phyloP scores from a whole-genome alignment of 2,888 invertebrate genomes.

The Euzophera pinguis region DNA sequence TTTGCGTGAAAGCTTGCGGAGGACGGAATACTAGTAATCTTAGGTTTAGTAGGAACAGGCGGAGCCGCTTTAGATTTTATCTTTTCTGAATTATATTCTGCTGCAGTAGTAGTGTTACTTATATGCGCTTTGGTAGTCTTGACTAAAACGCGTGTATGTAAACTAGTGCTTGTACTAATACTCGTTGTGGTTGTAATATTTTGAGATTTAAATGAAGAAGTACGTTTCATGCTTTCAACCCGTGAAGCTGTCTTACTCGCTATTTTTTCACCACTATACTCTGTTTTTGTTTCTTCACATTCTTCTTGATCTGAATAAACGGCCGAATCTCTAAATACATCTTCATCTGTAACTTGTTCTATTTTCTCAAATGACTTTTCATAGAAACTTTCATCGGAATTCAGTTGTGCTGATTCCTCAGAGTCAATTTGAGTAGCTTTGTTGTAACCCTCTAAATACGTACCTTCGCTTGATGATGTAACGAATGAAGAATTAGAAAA shows the following conservation, averaged over 20 bases:
- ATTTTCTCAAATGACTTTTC: conserved; percentile 88
- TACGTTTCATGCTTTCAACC: conserved; percentile 53
- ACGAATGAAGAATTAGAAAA: conserved; percentile 80
- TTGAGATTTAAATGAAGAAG: conserved; percentile 50
- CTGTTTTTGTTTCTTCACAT: conserved; percentile 43
- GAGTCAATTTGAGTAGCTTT: conserved; percentile 31
- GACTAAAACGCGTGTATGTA: conserved; percentile 36
- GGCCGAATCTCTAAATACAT: conserved; percentile 89
- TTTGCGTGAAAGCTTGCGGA: conserved; percentile 35
- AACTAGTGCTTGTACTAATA: conserved; percentile 40
- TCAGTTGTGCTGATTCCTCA: conserved; percentile 33
- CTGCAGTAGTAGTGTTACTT: conserved; percentile 29
- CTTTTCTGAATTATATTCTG: conserved; percentile 35
- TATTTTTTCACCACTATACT: conserved; percentile 32
- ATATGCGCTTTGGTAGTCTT: conserved; percentile 39
- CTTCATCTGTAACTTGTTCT: conserved; percentile 84
- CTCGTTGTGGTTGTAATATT: conserved; percentile 40
- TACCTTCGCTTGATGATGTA: conserved; percentile 77
- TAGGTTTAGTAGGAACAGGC: conserved; percentile 83
- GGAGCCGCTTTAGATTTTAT: conserved; percentile 79
- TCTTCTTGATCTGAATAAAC: conserved; percentile 90
- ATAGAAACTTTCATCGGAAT: conserved; percentile 85
- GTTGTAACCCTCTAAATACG: conserved; percentile 49
- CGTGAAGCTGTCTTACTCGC: conserved; percentile 42
- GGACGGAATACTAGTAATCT: conserved; percentile 49